Percentiles rank a stretch among this genome's conserved stretches.
These are phyloP conservation scores for Pempheris klunzingeri DNA, from an alignment of 2,797 vertebrate species.

Conservation along the genomic window DNA sequence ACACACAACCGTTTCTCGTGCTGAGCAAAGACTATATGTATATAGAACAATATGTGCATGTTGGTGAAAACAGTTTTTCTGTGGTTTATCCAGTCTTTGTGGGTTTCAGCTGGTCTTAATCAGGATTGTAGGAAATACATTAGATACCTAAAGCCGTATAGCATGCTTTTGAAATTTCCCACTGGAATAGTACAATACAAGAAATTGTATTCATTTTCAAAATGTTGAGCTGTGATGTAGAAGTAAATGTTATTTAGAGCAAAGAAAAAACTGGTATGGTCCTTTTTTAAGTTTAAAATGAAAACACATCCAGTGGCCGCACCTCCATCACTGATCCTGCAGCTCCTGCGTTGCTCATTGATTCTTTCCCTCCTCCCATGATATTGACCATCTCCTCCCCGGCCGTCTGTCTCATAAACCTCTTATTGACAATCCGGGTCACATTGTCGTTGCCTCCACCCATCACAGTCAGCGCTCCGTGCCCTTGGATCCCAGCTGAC, in stretches of 20 bases:
- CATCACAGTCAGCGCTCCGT: constrained; percentile 55
- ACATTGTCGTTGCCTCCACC: constrained; percentile 86
- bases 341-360: constrained; percentile 13
- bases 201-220: not conserved
- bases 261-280: not conserved
- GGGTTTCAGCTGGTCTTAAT: not conserved
- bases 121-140: not conserved
- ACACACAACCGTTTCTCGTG: too few relatives aligned
- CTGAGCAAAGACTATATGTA: too few relatives aligned
- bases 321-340: constrained; percentile 87
- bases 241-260: not conserved
- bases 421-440: constrained; percentile 92
- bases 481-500: constrained; percentile 37
- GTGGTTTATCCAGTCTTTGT: not conserved
- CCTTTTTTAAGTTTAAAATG: not conserved
- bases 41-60: too few relatives aligned
- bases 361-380: constrained; percentile 85
- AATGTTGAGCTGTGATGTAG: not conserved
- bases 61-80: not conserved
- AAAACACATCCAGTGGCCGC: constrained; percentile 4
- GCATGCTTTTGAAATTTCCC: not conserved
- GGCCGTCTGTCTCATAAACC: constrained; percentile 88
- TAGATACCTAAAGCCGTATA: not conserved
- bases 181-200: not conserved
- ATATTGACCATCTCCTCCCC: constrained; percentile 87